Evolutionary conservation across 2,113 vertebrate species (phyloP), one percentile per base, ranked within the genome.

Genomic region (Talpa occidentalis): DNA sequence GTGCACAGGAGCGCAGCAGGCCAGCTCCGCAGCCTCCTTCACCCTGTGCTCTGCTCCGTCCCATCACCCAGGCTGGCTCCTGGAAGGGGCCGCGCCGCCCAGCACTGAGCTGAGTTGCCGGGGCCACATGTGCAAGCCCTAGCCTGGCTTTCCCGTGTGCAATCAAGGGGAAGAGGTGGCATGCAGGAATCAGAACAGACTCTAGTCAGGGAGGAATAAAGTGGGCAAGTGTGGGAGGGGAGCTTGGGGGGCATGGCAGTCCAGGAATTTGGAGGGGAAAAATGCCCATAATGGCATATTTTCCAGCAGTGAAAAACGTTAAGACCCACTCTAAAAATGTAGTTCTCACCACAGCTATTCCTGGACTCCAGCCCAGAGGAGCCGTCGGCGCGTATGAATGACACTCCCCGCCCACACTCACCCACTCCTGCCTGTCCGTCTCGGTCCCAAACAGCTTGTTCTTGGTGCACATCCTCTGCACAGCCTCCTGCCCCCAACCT

Each of bases 241-340:
- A 87, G 47, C 67, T 47, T 24, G 47, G 77, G 66, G 92, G 79
- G 81, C 88, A 97, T 66, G 78, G 88, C 54, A 32, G 94, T 88
- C 62, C 93, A 96, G 93, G 96, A 96, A 95, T 97, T 56, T 88
- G 88, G 67, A 96, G 90, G 80, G 79, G 54, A 69, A 94, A 95
- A 96, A 94, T 97, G 96, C 94, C 95, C 92, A 96, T 97, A 95
- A 97, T 97, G 97, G 94, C 95, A 96, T 97, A 97, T 93, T 97
- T 97, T 97, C 97, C 97, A 97, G 93, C 96, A 96, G 96, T 96
- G 96, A 97, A 97, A 97, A 97, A 85, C 96, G 96, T 97, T 96
- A 97, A 97, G 96, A 92, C 96, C 96, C 96, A 95, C 93, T 97
- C 96, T 93, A 96, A 95, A 97, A 97, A 97, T 96, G 97, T 94